Evolutionary conservation across 2,888 invertebrate species (phyloP).

Genomic region (Kuschelorhynchus macadamiae): DNA sequence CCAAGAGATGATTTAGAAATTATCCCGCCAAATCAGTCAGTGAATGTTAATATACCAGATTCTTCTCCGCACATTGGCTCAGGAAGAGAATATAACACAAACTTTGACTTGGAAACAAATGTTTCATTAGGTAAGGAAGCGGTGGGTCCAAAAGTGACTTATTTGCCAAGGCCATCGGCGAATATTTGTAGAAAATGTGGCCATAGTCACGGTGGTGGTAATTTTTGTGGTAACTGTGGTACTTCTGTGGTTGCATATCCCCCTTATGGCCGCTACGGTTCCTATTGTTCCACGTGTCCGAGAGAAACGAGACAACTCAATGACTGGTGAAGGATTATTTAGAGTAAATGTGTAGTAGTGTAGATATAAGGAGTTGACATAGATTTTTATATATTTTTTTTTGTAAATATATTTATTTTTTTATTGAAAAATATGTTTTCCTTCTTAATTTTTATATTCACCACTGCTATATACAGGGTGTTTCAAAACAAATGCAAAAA

Average conservation of each 20-base stretch:
- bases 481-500: too few species aligned
- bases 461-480: too few species aligned
- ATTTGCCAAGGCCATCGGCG: background rate
- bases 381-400: too few species aligned
- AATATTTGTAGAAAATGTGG: constrained; percentile 17
- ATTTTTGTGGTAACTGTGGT: constrained; percentile 25
- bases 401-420: too few species aligned
- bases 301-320: constrained; percentile 7
- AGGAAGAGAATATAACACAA: too few species aligned
- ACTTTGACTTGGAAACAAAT: too few species aligned
- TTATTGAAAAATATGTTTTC: too few species aligned
- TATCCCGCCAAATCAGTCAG: background rate
- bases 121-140: background rate
- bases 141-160: background rate
- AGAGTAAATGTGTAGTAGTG: background rate
- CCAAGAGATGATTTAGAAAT: constrained; percentile 6
- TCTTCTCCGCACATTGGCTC: too few species aligned
- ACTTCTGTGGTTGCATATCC: background rate
- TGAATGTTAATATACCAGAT: background rate
- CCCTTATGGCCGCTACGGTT: background rate
- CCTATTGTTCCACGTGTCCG: background rate
- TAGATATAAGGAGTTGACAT: too few species aligned
- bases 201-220: constrained; percentile 6
- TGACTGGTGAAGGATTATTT: background rate
- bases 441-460: too few species aligned